Base-by-base conservation (phyloP, 2,888 invertebrate species). In the Drosophila merina region DNA sequence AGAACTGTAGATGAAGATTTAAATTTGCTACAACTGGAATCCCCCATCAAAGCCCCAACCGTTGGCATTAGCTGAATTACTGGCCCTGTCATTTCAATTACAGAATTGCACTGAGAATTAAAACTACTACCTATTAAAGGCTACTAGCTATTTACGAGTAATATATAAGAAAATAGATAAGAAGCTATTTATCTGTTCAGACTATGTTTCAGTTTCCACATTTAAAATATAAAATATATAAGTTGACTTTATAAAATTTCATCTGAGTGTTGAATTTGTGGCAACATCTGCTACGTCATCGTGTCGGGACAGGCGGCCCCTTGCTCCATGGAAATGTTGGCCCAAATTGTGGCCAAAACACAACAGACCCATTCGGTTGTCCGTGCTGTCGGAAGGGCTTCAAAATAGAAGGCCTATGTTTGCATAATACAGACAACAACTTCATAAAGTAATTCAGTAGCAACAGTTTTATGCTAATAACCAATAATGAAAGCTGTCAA, bases 81-180 rank as follows among this genome's bases (percentile, higher is more conserved):
- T 54, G 48, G 64, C 31, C 64, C 64, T 66, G 64, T 66, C 47
- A 62, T 72, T 70, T 72, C 54, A 62, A 72, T 62, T 70, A 47
- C 49, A 40, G 25, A n/a, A 28, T 5, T 4, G 10, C 20, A 44
- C 10, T 10, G 20, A 10, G 14, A 44, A 25, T 4, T 5, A 4
- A 5, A 10, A 25, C 7, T 14, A 12, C 1, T 12, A 20, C 1
- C 5, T 33, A 4, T 33, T 4, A 4, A n/a, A 10, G n/a, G 33
- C 20, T 20, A 20, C 20, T 20, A 20, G 20, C 20, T 20, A 2
- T 20, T 20, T 2, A n/a, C n/a, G n/a, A n/a, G n/a, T n/a, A 33
- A n/a, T 12, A n/a, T 2, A 5, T 0, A 36, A 6, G 1, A 36
- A 36, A 12, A 36, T 12, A 36, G 2, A 5, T 6, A 6, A 36